phyloP scores from a whole-genome alignment of 1,140 invertebrate genomes.

The Platyscapa corneri region DNA sequence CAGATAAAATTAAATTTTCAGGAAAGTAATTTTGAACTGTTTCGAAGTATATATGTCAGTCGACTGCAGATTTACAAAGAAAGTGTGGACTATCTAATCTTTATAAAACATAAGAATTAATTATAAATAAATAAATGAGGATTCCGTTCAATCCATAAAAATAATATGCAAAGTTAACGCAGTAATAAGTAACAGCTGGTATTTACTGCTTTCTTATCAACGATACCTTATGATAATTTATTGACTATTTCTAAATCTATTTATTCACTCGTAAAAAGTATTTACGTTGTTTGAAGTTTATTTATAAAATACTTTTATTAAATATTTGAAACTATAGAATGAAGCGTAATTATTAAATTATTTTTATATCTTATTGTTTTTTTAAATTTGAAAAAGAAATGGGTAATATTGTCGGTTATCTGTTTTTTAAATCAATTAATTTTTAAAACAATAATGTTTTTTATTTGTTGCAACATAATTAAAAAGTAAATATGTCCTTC shows the following conservation, averaged over 20 bases:
- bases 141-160: background rate
- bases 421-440: no score
- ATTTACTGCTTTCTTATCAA: background rate
- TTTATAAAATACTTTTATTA: background rate
- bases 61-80: background rate
- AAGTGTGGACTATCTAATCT: background rate
- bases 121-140: background rate
- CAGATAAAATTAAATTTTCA: background rate
- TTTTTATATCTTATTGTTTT: background rate
- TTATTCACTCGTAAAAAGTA: background rate
- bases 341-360: background rate
- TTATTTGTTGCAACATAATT: background rate
- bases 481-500: slow-evolving; percentile 1
- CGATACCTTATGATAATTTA: no score
- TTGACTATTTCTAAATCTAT: background rate
- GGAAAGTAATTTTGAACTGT: background rate
- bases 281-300: background rate
- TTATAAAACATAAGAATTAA: background rate
- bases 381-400: background rate
- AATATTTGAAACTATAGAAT: background rate
- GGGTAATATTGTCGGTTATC: no score
- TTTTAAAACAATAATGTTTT: background rate
- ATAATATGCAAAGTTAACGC: background rate
- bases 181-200: background rate
- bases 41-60: background rate